Evolutionary conservation across 2,797 vertebrate species (phyloP), one percentile per base, ranked within the genome.

Genomic region (Notoglanidium macrostoma): DNA sequence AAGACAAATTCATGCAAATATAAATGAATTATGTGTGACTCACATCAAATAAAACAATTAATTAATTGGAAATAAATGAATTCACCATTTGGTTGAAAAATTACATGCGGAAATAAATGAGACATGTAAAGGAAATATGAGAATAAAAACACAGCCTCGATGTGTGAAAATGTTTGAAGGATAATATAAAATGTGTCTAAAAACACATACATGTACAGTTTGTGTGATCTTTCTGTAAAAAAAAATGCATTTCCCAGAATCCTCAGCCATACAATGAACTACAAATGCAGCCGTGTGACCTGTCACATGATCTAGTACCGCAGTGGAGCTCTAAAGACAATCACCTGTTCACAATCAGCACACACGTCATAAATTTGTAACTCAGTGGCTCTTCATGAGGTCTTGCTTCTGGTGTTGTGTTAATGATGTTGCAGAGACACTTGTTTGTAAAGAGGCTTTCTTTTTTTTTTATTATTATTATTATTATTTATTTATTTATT

Each of bases 161-260:
- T 2, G 23, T 65, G 17, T 40, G 29, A 68, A 32, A 67, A 12
- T 32, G 9, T 63, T 5, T 23, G 7, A 32, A 15, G 8, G 2
- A 68, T 23, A 68, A 70, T 40, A 70, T 8, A 70, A 70, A 40
- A 19, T 21, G 19, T 10, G 68, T 21, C 2, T 32, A 32, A 68
- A 68, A 32, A 17, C 15, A 44, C 35, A 26, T 10, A 26, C 12
- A 46, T 23, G 3, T 5, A 26, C 11, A 49, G 26, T 26, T 26
- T 46, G 44, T 46, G 19, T 26, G 0, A 1, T 2, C 40, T 44
- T 46, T 73, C 6, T 26, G 46, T 29, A 51, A n/a, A 0, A 54
- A 54, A 7, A 77, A 55, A 32, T 2, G 49, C 74, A 55, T 78
- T 78, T 57, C 76, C 76, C 51, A 78, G 54, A 78, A 78, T 78